A percentile compares a stretch with the other conserved stretches of the same genome.
Conservation (phyloP, 1,140 invertebrate species). For the Drosophila miranda region DNA sequence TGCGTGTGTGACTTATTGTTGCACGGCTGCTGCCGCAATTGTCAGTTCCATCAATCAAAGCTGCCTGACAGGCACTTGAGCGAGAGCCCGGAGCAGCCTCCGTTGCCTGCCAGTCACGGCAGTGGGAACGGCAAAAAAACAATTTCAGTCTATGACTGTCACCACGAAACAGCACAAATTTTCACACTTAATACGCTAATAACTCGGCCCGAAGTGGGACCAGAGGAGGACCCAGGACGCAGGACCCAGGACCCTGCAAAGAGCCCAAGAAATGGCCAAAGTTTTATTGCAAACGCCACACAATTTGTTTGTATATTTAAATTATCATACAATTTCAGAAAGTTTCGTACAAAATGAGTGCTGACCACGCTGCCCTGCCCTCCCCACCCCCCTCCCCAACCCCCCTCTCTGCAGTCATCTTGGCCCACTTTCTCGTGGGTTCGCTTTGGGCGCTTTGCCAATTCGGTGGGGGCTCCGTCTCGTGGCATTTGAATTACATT, state of each 20-base stretch:
- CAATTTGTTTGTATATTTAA: slow-evolving; percentile 81
- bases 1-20: slow-evolving; percentile 38
- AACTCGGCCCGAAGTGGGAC: slow-evolving; percentile 47
- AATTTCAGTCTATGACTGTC: slow-evolving; percentile 38
- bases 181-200: slow-evolving; percentile 72
- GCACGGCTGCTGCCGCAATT: slow-evolving; percentile 64
- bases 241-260: slow-evolving; percentile 10
- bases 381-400: background rate
- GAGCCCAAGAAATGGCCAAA: slow-evolving; percentile 71
- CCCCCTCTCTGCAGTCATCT: slow-evolving; percentile 9
- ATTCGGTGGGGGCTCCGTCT: slow-evolving; percentile 37
- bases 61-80: slow-evolving; percentile 53
- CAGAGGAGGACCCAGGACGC: too few species aligned
- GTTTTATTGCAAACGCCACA: slow-evolving; percentile 80
- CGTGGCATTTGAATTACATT: slow-evolving; percentile 73
- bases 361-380: slow-evolving; percentile 22
- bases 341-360: slow-evolving; percentile 64
- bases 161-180: slow-evolving; percentile 33
- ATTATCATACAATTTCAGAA: slow-evolving; percentile 77
- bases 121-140: slow-evolving; percentile 25
- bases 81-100: slow-evolving; percentile 8
- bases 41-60: slow-evolving; percentile 71
- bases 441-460: slow-evolving; percentile 29
- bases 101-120: background rate
- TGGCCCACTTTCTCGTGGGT: slow-evolving; percentile 23